Conservation (phyloP, 2,888 invertebrate species). For the Mythimna albipuncta region DNA sequence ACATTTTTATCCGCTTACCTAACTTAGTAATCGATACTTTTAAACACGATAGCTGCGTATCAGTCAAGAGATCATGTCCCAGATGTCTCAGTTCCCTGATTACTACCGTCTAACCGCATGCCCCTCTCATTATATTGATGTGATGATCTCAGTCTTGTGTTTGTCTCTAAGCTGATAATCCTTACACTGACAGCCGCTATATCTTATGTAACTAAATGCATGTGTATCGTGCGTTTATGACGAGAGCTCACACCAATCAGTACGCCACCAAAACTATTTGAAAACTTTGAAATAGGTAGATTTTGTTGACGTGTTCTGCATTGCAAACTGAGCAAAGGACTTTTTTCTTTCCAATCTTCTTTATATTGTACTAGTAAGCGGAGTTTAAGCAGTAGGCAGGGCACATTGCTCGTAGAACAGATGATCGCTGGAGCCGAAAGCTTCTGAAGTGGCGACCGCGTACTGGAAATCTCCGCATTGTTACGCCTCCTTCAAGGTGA, state of each 20-base stretch:
- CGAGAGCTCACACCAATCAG: background rate
- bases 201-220: slow-evolving; percentile 24
- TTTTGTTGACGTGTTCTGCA: no score
- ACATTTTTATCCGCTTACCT: background rate
- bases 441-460: no score
- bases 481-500: no score
- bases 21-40: background rate
- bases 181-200: slow-evolving; percentile 37
- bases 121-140: slow-evolving; percentile 26
- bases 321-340: no score
- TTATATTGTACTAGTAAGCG: no score
- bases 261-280: background rate
- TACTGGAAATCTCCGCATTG: no score
- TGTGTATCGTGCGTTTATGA: background rate
- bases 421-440: no score
- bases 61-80: slow-evolving; percentile 11
- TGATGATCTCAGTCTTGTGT: slow-evolving; percentile 11
- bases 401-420: no score
- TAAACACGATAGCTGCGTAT: slow-evolving; percentile 1
- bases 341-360: no score
- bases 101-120: slow-evolving; percentile 29
- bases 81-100: slow-evolving; percentile 28
- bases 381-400: no score
- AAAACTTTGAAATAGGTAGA: no score
- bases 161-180: slow-evolving; percentile 54